These are phyloP conservation scores for Acanthoscelides obtectus DNA, from an alignment of 2,888 invertebrate species.

Conservation along the genomic window DNA sequence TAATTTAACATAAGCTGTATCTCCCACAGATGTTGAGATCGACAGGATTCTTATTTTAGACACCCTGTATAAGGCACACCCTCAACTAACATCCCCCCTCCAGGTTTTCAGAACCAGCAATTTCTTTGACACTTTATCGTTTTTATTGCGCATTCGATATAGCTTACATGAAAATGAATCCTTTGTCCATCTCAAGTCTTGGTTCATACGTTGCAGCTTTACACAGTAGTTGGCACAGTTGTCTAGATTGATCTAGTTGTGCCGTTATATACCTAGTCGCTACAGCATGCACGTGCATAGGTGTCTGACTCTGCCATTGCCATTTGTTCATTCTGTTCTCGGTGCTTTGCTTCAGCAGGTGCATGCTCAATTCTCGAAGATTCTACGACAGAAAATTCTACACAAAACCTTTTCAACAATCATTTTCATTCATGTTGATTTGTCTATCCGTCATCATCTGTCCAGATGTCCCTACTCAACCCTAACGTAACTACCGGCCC, in stretches of 20 bases:
- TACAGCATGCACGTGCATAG: conserved; percentile 72
- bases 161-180: conserved; percentile 73
- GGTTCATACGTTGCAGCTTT: conserved; percentile 66
- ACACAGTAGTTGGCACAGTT: conserved; percentile 70
- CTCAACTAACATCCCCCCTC: too few relatives aligned
- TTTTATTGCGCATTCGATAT: background rate
- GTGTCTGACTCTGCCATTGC: conserved; percentile 54
- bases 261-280: conserved; percentile 78
- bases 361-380: conserved; percentile 79
- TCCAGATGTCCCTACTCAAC: too few relatives aligned
- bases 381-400: conserved; percentile 54
- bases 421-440: too few relatives aligned
- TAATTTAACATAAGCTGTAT: too few relatives aligned
- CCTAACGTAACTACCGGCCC: too few relatives aligned
- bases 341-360: conserved; percentile 65
- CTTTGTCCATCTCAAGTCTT: conserved; percentile 64
- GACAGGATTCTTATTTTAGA: too few relatives aligned
- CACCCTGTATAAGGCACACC: too few relatives aligned
- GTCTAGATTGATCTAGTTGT: conserved; percentile 74
- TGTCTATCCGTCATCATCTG: too few relatives aligned
- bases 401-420: too few relatives aligned
- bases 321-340: conserved; percentile 49
- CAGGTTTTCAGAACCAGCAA: too few relatives aligned
- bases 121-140: too few relatives aligned
- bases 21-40: too few relatives aligned